Evolutionary conservation across 2,113 vertebrate genomes (phyloP), one percentile per base, ranked within the genome.

Genomic region (Melanocharis versteri): DNA sequence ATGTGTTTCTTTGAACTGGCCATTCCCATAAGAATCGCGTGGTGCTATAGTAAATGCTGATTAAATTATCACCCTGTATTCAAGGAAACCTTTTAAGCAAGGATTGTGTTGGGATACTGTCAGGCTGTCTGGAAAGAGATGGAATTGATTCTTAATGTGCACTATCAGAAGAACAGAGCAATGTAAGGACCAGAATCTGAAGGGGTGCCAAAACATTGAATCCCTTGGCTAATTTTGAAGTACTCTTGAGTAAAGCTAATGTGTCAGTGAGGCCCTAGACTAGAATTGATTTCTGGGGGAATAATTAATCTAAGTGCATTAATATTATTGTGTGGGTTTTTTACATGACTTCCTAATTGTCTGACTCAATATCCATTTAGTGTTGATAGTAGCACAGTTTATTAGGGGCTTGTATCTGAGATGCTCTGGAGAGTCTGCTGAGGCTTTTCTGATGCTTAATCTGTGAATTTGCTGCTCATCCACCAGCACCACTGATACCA

Each of bases 251-350:
- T 81, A 84, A 78, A 92, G 20, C 33, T 84, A 60, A 60, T 51
- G 44, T 90, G 83, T 87, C 81, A 84, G 11, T 61, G 60, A 64
- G 35, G 40, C 40, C 72, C 47, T 75, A 54, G 69, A 83, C 39
- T 64, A 66, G 15, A 87, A 60, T 84, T 93, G 37, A 81, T 94
- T 90, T 87, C 69, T 76, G n/a, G 58, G 71, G 37, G 40, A 89
- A 89, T 93, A 95, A 91, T 89, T 94, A 93, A 92, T 94, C 44
- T 87, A 69, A 96, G 84, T 87, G 83, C 61, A 79, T 57, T 82
- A 66, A 87, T 90, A 76, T 27, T 82, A 62, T 6, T 69, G 66
- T 68, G 82, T 53, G 77, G 42, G 4, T 35, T 85, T 94, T 95
- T 94, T 91, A 76, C 20, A 9, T 93, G 65, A 73, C 72, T 91